Evolutionary conservation across 2,888 invertebrate genomes (phyloP).

Genomic region (Candidula unifasciata): DNA sequence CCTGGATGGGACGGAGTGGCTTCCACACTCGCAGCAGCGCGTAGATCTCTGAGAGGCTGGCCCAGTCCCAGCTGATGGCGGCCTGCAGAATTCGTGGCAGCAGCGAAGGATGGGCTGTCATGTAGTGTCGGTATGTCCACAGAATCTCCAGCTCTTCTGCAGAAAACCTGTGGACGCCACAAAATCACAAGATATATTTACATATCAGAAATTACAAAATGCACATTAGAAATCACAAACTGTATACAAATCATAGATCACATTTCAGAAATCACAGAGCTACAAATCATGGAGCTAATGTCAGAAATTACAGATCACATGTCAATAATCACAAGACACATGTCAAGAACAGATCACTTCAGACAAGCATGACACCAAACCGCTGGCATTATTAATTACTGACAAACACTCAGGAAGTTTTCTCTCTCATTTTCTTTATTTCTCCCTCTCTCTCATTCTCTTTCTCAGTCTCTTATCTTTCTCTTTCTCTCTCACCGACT

Average conservation of each 20-base stretch:
- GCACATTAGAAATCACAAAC: background rate
- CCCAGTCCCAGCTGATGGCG: constrained; percentile 89
- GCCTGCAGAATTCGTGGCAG: constrained; percentile 77
- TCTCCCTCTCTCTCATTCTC: too few relatives aligned
- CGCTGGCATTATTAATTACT: too few relatives aligned
- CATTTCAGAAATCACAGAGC: background rate
- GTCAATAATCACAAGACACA: background rate
- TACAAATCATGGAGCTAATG: background rate
- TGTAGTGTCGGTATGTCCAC: constrained; percentile 95
- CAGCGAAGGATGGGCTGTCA: constrained; percentile 87
- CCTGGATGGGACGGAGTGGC: constrained; percentile 90
- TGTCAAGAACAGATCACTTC: background rate
- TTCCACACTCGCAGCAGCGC: constrained; percentile 91
- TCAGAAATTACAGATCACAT: background rate
- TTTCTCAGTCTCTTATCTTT: too few relatives aligned
- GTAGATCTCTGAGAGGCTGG: constrained; percentile 90
- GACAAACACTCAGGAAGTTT: too few relatives aligned
- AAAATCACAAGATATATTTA: background rate
- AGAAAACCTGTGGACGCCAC: constrained; percentile 63
- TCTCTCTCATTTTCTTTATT: too few relatives aligned
- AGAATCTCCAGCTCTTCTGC: constrained; percentile 82
- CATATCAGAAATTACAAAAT: background rate
- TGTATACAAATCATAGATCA: background rate
- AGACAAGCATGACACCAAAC: background rate
- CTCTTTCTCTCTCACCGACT: too few relatives aligned